These are phyloP conservation scores for Uria lomvia DNA, from an alignment of 2,113 vertebrate genomes.

Conservation along the genomic window DNA sequence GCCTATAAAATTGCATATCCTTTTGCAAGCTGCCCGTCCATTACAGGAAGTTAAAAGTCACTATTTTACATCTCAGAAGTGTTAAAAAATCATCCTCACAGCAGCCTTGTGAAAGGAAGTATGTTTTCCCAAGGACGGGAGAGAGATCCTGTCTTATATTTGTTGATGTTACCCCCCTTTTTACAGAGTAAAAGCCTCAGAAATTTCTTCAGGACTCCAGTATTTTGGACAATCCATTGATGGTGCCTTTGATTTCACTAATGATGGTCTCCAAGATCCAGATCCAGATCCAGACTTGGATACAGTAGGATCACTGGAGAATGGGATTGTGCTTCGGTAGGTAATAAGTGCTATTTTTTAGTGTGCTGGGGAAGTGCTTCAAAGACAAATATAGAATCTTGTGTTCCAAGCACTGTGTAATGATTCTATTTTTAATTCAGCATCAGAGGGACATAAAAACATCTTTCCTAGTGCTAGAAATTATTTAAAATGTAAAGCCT, in stretches of 20 bases:
- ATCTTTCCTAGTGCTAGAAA: conserved; percentile 3
- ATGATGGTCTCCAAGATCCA: conserved; percentile 42
- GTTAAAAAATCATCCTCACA: neutral
- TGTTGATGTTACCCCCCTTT: neutral
- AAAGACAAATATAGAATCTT: neutral
- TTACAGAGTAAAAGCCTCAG: conserved; percentile 48
- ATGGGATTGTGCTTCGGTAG: conserved; percentile 52
- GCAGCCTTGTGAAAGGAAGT: neutral
- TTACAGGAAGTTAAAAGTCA: neutral
- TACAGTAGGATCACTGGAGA: conserved; percentile 42
- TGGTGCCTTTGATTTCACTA: conserved; percentile 54
- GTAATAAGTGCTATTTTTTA: neutral
- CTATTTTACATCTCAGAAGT: neutral
- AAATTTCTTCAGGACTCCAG: neutral
- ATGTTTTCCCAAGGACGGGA: neutral
- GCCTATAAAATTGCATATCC: neutral
- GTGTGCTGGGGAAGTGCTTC: neutral
- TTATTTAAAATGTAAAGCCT: neutral
- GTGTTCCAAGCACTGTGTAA: neutral
- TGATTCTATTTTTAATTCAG: conserved; percentile 44
- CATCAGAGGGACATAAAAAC: neutral
- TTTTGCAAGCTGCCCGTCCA: neutral
- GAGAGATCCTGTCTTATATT: neutral
- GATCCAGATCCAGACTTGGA: too few relatives aligned
- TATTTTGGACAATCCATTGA: conserved; percentile 66